Base-by-base conservation (phyloP, 2,888 invertebrate genomes). In the Bembecia ichneumoniformis region DNA sequence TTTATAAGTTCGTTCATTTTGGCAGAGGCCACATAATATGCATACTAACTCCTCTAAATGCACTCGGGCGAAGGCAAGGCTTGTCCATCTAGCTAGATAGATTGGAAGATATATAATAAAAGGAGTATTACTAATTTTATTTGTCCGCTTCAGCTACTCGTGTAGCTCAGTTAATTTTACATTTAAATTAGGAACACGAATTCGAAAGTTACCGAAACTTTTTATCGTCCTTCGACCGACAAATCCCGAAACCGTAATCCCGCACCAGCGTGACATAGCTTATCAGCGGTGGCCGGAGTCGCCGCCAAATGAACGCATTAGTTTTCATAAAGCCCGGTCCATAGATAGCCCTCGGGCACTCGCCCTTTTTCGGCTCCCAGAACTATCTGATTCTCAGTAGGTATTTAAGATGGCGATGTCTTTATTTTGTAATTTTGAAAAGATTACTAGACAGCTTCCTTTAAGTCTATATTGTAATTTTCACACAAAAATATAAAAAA, bases 241-340 rank as follows among this genome's bases (percentile, higher is more conserved):
- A 73, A 68, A 77, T 71, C 75, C 77, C 72, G 67, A 71, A 71
- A 71, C 70, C 71, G 75, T 83, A 83, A 83, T 82, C 81, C 68
- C 74, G 72, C 73, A 80, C 80, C 75, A 77, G 80, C 78, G 75
- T 71, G 81, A 78, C 82, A 76, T 76, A 71, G 82, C 83, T 84
- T 84, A 84, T 84, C 82, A 78, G 68, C 63, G 62, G 73, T 71
- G 68, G 68, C 70, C 76, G 75, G 70, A 71, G 73, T 64, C 63
- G 70, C 71, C 74, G 77, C 78, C 81, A 82, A 83, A 84, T 83
- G 82, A 83, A 84, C 81, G 83, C 83, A 84, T 84, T 84, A 82
- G 84, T 84, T 83, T 83, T 82, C 83, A 83, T 84, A 83, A 84
- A 82, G 78, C 82, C 75, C 75, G 59, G 63, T 63, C 64, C 74